A percentile compares a stretch with the other conserved stretches of the same genome.
Conservation (phyloP, 2,113 vertebrate genomes). For the Pluvialis apricaria region DNA sequence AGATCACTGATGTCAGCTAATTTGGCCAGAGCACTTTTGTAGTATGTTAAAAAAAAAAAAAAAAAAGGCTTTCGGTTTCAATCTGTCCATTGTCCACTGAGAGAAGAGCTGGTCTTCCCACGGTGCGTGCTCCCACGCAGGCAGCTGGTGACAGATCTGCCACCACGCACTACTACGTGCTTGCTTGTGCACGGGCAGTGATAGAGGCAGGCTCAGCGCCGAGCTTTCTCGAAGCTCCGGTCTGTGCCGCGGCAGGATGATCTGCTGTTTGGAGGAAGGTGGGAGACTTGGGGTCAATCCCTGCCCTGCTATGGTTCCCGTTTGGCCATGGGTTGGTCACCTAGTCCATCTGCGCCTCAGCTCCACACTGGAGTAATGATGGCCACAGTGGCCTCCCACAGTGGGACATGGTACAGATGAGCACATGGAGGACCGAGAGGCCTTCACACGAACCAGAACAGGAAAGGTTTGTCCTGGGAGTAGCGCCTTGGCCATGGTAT, state of each 20-base stretch:
- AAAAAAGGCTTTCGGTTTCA: not conserved
- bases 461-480: not conserved
- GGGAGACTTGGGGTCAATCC: not conserved
- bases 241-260: not conserved
- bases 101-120: not conserved
- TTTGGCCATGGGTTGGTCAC: not conserved
- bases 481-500: rapidly evolving
- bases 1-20: constrained; percentile 9
- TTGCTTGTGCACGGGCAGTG: rapidly evolving
- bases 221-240: not conserved
- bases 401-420: not conserved
- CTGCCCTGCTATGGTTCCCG: rapidly evolving
- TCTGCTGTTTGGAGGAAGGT: not conserved
- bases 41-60: not conserved
- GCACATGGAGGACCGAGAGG: not conserved
- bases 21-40: not conserved
- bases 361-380: rapidly evolving
- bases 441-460: rapidly evolving
- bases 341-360: not conserved
- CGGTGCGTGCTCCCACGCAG: rapidly evolving
- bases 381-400: rapidly evolving
- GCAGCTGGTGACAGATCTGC: not conserved
- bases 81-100: not conserved
- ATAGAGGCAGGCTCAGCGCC: not conserved
- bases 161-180: rapidly evolving